phyloP scores from a whole-genome alignment of 1,140 invertebrate genomes.

The Monomorium pharaonis region DNA sequence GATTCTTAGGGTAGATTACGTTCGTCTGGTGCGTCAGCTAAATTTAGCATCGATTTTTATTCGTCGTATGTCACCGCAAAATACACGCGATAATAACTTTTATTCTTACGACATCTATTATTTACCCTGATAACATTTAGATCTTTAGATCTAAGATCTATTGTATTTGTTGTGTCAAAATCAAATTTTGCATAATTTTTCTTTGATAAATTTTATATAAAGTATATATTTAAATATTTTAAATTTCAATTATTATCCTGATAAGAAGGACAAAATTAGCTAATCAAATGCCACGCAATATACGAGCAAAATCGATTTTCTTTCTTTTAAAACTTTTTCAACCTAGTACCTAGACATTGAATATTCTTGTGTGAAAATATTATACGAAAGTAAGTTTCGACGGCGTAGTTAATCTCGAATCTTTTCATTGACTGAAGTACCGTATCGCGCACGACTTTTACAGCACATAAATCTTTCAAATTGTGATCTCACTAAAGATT shows the following conservation, averaged over 20 bases:
- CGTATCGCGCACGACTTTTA: not conserved
- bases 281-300: not conserved
- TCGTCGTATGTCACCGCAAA: conserved; percentile 49
- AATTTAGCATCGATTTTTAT: conserved; percentile 62
- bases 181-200: not conserved
- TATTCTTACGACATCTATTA: not conserved
- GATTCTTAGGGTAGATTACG: conserved; percentile 33
- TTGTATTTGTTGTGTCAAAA: not conserved
- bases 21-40: conserved; percentile 31
- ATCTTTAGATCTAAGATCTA: too few species aligned
- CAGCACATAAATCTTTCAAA: not conserved
- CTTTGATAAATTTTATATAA: not conserved
- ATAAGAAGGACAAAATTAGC: not conserved
- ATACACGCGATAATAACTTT: not conserved
- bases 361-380: not conserved
- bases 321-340: not conserved
- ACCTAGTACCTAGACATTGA: not conserved
- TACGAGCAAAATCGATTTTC: not conserved
- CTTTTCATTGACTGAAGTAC: conserved; percentile 19
- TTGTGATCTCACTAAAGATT: conserved; percentile 16
- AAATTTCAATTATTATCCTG: too few species aligned
- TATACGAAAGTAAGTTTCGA: not conserved
- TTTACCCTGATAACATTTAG: not conserved
- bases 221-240: not conserved
- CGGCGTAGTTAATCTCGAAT: not conserved